Base-by-base conservation (phyloP, 1,140 invertebrate genomes). In the Archivesica marissinica region DNA sequence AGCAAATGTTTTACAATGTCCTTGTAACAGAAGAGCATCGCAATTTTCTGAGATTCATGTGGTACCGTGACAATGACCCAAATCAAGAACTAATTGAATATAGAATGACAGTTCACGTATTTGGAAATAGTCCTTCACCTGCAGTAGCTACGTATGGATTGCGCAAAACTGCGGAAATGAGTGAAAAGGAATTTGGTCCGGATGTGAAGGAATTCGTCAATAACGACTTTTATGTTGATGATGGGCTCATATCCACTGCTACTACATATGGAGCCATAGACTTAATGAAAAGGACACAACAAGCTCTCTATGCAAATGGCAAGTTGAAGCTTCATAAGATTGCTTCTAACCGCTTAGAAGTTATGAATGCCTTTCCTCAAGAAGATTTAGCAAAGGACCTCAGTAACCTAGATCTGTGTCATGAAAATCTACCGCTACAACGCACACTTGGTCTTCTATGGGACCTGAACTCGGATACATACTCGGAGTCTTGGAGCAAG, bases 1-100 rank as follows among this genome's bases (percentile, higher is more conserved):
- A 89, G 54, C 61, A 85, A n/a, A 88, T 83, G 78, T 86, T 89
- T 78, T 85, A 89, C 50, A 56, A 41, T 15, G 77, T 88, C 38
- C 17, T 30, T 2, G 86, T 88, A 4, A 47, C 39, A 7, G 30
- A 72, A 39, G 30, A 54, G 33, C 66, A 87, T 56, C 70, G 76
- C 6, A 59, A 86, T 39, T 87, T 72, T 41, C 59, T 87, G 33
- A n/a, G 87, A 30, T 88, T 88, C 41, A 20, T 85, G 17, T 85
- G 86, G 81, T 85, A 64, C n/a, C 41, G 56, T 47, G 66, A 87
- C 74, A 85, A 85, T 52, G 25, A 87, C 38, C 44, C 35, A 7
- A 52, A 41, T 17, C 30, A 59, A 17, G 15, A 50, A 61, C 25
- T 86, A 6, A 54, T 56, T 59, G 78, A 76, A 17, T 88, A 82